Evolutionary conservation across 2,797 vertebrate species (phyloP).

Genomic region (Australoheros facetus): DNA sequence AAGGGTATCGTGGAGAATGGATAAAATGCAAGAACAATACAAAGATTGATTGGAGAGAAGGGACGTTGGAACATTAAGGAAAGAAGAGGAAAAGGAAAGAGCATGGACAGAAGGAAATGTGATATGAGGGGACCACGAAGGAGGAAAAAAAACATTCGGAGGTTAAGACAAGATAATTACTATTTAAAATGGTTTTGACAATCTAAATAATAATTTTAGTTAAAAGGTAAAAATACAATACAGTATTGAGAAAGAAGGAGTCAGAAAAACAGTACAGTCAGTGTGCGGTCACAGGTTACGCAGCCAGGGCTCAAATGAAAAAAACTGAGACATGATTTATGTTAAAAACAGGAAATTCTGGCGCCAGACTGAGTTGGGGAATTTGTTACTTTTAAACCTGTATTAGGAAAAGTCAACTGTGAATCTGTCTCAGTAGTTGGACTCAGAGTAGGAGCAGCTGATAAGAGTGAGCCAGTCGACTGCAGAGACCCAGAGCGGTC

Average conservation of each 20-base stretch:
- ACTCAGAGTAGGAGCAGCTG: conserved; percentile 25
- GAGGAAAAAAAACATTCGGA: neutral
- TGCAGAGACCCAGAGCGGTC: neutral
- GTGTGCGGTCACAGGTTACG: conserved; percentile 57
- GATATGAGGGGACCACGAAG: neutral
- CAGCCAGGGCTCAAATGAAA: conserved; percentile 42
- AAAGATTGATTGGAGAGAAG: neutral
- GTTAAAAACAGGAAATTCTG: conserved; percentile 78
- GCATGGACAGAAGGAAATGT: neutral
- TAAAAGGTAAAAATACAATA: neutral
- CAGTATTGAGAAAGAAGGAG: neutral
- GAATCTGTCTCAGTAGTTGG: conserved; percentile 25
- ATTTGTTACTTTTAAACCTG: conserved; percentile 61
- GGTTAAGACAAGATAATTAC: neutral
- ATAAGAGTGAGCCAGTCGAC: conserved; percentile 43
- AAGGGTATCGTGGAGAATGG: conserved; percentile 1
- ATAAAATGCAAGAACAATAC: neutral
- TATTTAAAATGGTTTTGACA: neutral
- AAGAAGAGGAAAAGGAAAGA: neutral
- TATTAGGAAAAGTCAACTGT: conserved; percentile 53
- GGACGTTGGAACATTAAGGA: conserved; percentile 6
- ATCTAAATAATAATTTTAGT: neutral
- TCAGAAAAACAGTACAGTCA: conserved; percentile 35
- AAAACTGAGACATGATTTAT: conserved; percentile 64
- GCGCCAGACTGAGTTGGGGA: conserved; percentile 64